Percentiles rank a stretch among this genome's conserved stretches.
These are phyloP conservation scores for Cataglyphis rosenhaueri DNA, from an alignment of 2,888 invertebrate species.

Conservation along the genomic window DNA sequence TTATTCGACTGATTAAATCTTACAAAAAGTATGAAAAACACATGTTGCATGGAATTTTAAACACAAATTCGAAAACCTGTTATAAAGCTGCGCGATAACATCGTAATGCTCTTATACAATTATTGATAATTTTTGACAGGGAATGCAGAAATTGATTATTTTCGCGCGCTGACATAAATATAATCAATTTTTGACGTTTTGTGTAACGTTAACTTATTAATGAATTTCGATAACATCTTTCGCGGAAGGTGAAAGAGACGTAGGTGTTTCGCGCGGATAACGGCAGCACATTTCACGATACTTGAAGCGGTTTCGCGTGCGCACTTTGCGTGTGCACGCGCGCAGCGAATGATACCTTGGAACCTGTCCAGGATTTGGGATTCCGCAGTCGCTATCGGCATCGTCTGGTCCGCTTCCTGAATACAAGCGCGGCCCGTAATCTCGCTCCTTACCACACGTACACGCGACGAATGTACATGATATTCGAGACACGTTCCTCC, in stretches of 20 bases:
- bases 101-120: not conserved
- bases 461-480: conserved; percentile 18
- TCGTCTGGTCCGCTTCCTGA: conserved; percentile 33
- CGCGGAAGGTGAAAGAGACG: conserved; percentile 6
- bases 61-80: not conserved
- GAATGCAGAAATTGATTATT: conserved; percentile 25
- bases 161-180: conserved; percentile 16
- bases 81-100: conserved; percentile 4
- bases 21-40: not conserved
- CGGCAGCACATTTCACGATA: conserved; percentile 49
- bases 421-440: conserved; percentile 39
- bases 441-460: conserved; percentile 41
- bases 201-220: conserved; percentile 33
- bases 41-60: not conserved
- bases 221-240: conserved; percentile 8
- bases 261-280: conserved; percentile 8
- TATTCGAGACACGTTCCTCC: conserved; percentile 61
- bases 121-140: not conserved
- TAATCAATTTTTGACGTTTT: conserved; percentile 17
- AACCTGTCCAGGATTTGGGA: conserved; percentile 55
- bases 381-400: conserved; percentile 34
- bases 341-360: conserved; percentile 36
- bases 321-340: conserved; percentile 11
- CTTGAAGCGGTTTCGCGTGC: conserved; percentile 36
- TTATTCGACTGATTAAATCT: not conserved